Percentiles rank a stretch among this genome's conserved stretches.
phyloP scores from a whole-genome alignment of 2,888 invertebrate species.

The Drosophila mercatorum region DNA sequence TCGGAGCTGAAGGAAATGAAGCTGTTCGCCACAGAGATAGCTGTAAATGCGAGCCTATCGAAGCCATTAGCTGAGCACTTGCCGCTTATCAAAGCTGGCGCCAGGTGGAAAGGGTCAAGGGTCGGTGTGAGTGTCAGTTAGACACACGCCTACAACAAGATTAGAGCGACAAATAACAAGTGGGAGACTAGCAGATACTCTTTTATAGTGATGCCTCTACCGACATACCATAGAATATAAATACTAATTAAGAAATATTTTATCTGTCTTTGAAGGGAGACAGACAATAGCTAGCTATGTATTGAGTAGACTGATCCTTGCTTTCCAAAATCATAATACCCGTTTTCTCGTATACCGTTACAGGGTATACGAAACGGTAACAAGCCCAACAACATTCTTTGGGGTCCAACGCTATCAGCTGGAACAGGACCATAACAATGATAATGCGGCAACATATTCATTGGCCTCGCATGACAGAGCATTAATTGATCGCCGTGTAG shows the following conservation, averaged over 20 bases:
- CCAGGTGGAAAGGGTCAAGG: slow-evolving; percentile 65
- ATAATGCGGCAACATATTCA: slow-evolving; percentile 74
- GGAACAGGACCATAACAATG: slow-evolving; percentile 74
- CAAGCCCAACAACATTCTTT: slow-evolving; percentile 44
- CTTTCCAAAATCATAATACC: neutral
- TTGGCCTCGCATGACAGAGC: slow-evolving; percentile 45
- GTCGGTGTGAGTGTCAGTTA: slow-evolving; percentile 20
- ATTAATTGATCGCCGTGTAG: slow-evolving; percentile 57
- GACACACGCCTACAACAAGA: slow-evolving; percentile 50
- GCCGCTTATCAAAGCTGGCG: slow-evolving; percentile 63
- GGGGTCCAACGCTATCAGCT: slow-evolving; percentile 48
- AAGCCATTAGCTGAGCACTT: slow-evolving; percentile 57
- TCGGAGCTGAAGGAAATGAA: slow-evolving; percentile 48
- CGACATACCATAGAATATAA: too few species aligned
- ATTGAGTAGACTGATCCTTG: too few species aligned
- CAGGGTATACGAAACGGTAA: slow-evolving; percentile 39
- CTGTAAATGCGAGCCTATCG: slow-evolving; percentile 32
- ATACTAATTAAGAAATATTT: neutral
- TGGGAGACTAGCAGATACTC: neutral
- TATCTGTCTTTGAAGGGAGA: neutral
- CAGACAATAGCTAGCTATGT: too few species aligned
- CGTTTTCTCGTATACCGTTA: neutral
- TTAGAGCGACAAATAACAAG: neutral
- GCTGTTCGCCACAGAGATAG: slow-evolving; percentile 48
- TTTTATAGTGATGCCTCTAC: too few species aligned